Evolutionary conservation across 2,888 invertebrate species (phyloP), one percentile per base, ranked within the genome.

Genomic region (Drosophila koepferae): DNA sequence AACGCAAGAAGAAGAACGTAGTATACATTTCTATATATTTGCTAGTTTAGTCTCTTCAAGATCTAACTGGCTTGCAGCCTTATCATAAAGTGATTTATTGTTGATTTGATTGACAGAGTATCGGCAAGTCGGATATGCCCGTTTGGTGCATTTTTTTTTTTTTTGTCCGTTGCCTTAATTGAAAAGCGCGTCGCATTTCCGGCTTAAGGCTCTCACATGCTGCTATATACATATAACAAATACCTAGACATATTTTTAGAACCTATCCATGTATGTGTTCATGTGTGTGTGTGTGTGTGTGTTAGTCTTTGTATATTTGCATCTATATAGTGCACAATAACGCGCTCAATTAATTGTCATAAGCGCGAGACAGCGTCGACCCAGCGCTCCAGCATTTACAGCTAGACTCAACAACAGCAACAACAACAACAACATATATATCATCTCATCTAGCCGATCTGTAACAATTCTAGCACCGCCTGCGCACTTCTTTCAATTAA

Each of bases 171-270:
- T 36, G 62, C 60, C 69, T 75, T 89, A 85, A 85, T 85, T 85
- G 85, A 90, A 85, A 90, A 86, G 85, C 90, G 85, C 90, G 89
- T 86, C 85, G 89, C 81, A 89, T 89, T 86, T 85, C 85, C 85
- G 85, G 87, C 78, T 77, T 76, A 70, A 72, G 64, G 43, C 66
- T 46, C 68, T 61, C 67, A 66, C 60, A 70, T 53, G 63, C 44
- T 48, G 20, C 23, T 14, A 3, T 55, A 38, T 6, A 16, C 34
- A 34, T 16, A 40, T 51, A 58, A 9, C 40, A 41, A 48, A 58
- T 51, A 48, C 18, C 20, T 56, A 44, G 44, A 54, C 23, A 48
- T 48, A 61, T 58, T 31, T 62, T 48, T 34, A n/a, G 48, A 61
- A 14, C n/a, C 9, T 9, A 34, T 23, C 7, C 51, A 23, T 46